phyloP scores from a whole-genome alignment of 2,888 invertebrate species.

The Plagodis dolabraria region DNA sequence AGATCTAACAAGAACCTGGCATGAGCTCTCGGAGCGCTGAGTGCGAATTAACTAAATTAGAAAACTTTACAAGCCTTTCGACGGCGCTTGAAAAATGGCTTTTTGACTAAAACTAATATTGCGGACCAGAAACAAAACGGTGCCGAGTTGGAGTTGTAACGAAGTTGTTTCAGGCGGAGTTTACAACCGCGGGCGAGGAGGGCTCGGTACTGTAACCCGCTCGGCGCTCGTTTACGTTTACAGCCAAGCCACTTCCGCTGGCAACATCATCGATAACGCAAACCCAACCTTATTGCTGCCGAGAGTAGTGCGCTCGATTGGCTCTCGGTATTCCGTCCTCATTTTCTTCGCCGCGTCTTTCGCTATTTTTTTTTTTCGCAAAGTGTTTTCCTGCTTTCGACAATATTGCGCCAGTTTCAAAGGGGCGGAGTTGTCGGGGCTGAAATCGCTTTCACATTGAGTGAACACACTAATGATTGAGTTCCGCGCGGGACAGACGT shows the following conservation, averaged over 20 bases:
- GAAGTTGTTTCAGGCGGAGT: constrained; percentile 78
- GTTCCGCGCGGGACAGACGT: constrained; percentile 72
- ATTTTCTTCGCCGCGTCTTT: constrained; percentile 72
- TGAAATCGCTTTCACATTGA: constrained; percentile 82
- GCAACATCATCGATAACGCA: constrained; percentile 69
- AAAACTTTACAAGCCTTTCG: constrained; percentile 80
- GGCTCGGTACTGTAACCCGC: constrained; percentile 43
- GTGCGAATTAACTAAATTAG: constrained; percentile 81
- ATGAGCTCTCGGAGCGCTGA: constrained; percentile 62
- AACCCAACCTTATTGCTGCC: constrained; percentile 72
- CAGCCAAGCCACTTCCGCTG: constrained; percentile 52
- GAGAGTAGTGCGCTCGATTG: constrained; percentile 76
- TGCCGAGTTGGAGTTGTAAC: constrained; percentile 68
- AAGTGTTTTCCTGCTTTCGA: constrained; percentile 82
- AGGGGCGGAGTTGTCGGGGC: constrained; percentile 71
- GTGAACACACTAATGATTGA: constrained; percentile 84
- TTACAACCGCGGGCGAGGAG: constrained; percentile 70
- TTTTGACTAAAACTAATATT: constrained; percentile 84
- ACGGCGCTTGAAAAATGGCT: constrained; percentile 80
- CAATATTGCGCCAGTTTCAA: constrained; percentile 82
- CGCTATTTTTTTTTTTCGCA: constrained; percentile 72
- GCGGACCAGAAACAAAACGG: constrained; percentile 77
- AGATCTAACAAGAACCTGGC: constrained; percentile 55
- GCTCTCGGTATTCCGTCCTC: constrained; percentile 74
- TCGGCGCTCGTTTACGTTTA: constrained; percentile 60